phyloP scores from a whole-genome alignment of 2,888 invertebrate species.

The Drosophila incognita region DNA sequence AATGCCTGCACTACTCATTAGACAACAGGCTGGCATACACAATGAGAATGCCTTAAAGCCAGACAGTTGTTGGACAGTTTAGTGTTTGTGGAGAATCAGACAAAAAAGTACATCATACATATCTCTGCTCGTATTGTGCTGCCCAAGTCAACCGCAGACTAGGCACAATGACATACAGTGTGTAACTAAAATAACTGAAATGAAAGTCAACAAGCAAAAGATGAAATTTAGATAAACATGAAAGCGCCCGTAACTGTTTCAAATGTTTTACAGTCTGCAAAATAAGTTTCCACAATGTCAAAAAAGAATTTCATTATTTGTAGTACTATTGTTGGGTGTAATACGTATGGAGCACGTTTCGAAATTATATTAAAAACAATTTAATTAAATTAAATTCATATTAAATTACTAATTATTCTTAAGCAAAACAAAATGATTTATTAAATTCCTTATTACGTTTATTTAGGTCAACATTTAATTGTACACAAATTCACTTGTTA shows the following conservation, averaged over 20 bases:
- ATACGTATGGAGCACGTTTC: no score
- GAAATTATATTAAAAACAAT: neutral
- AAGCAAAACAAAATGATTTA: neutral
- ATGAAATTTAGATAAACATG: constrained; percentile 45
- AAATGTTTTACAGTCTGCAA: constrained; percentile 24
- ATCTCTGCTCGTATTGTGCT: constrained; percentile 25
- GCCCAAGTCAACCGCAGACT: constrained; percentile 52
- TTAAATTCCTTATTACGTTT: neutral
- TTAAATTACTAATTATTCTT: neutral
- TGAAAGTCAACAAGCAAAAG: constrained; percentile 43
- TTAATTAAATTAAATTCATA: neutral
- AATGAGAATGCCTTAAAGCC: constrained; percentile 29
- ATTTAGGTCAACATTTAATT: neutral
- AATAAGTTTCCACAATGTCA: neutral
- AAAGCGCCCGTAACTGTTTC: constrained; percentile 10
- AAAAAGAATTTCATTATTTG: neutral
- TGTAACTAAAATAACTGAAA: constrained; percentile 29
- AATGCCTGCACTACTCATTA: constrained; percentile 2
- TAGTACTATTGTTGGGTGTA: neutral
- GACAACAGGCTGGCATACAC: constrained; percentile 23
- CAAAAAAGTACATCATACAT: constrained; percentile 27
- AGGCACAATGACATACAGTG: constrained; percentile 6
- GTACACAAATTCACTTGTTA: neutral
- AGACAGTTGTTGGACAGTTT: constrained; percentile 70
- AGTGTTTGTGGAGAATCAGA: constrained; percentile 71